phyloP scores from a whole-genome alignment of 2,888 invertebrate genomes.

The Parthenolecanium corni region DNA sequence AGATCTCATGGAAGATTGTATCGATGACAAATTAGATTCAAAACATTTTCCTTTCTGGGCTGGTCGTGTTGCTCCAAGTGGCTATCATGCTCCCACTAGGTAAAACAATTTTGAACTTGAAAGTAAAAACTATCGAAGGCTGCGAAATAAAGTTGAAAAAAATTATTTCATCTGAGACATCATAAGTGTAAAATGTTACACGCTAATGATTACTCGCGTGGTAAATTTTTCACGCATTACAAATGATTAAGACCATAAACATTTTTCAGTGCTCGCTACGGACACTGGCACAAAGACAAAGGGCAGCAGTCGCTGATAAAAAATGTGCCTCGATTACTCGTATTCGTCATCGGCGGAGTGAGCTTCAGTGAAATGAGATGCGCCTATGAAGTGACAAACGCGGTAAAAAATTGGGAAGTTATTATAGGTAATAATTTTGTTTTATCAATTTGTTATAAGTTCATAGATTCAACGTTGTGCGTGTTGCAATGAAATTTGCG shows the following conservation, averaged over 20 bases:
- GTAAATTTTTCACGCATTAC: too few species aligned
- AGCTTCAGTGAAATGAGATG: conserved; percentile 94
- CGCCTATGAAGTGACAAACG: conserved; percentile 94
- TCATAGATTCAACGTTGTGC: too few species aligned
- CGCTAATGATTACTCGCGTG: too few species aligned
- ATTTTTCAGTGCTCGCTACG: conserved; percentile 77
- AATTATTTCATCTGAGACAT: too few species aligned
- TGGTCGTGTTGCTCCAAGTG: conserved; percentile 73
- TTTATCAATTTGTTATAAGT: too few species aligned
- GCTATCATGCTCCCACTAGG: conserved; percentile 83
- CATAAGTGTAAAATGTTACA: too few species aligned
- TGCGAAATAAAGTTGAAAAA: too few species aligned
- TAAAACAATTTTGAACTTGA: too few species aligned
- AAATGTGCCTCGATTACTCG: conserved; percentile 89
- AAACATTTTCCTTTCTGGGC: conserved; percentile 94
- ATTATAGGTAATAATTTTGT: conserved; percentile 60
- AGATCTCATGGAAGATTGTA: conserved; percentile 96
- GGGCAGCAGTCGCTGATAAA: conserved; percentile 80
- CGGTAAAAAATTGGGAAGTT: conserved; percentile 96
- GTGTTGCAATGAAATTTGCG: too few species aligned
- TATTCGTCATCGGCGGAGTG: conserved; percentile 92
- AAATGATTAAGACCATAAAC: too few species aligned
- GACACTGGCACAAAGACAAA: conserved; percentile 99
- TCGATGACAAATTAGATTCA: conserved; percentile 91
- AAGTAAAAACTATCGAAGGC: too few species aligned